These are phyloP conservation scores for Theristicus caerulescens DNA, from an alignment of 2,113 vertebrate species.

Conservation along the genomic window DNA sequence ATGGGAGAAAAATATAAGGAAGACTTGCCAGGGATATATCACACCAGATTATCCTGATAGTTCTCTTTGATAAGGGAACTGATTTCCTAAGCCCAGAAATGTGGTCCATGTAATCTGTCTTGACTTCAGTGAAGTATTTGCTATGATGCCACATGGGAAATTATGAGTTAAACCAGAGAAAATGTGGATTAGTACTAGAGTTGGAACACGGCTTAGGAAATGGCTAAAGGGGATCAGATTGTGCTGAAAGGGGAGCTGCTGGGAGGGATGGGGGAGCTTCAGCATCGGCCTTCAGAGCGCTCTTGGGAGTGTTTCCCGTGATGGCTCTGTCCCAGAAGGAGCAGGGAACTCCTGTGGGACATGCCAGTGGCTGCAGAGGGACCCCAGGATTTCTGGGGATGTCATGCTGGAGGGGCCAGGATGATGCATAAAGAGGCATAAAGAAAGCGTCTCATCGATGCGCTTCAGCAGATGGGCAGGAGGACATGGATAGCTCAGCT, in stretches of 20 bases:
- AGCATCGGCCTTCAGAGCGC: neutral
- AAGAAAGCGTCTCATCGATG: neutral
- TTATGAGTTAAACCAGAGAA: conserved; percentile 69
- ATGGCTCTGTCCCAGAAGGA: neutral
- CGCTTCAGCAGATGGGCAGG: accelerated
- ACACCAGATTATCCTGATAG: conserved; percentile 39
- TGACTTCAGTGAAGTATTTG: conserved; percentile 55
- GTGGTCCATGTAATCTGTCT: conserved; percentile 45
- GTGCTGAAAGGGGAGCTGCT: conserved; percentile 48
- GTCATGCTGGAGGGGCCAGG: neutral
- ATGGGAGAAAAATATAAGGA: neutral
- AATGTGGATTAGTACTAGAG: conserved; percentile 54
- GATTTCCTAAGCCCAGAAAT: conserved; percentile 55
- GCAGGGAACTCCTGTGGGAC: too few relatives aligned
- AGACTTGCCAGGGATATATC: conserved; percentile 28
- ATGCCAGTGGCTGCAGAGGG: neutral
- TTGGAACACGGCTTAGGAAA: conserved; percentile 46
- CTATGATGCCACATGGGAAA: conserved; percentile 61
- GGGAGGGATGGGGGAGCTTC: neutral
- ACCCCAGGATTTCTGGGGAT: neutral
- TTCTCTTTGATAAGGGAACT: conserved; percentile 33
- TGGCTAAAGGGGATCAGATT: conserved; percentile 42
- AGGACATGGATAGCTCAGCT: neutral
- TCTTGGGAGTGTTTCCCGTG: neutral
- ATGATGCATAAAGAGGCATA: neutral